These are phyloP conservation scores for Melipona beecheii DNA, from an alignment of 2,888 invertebrate genomes.

Conservation along the genomic window DNA sequence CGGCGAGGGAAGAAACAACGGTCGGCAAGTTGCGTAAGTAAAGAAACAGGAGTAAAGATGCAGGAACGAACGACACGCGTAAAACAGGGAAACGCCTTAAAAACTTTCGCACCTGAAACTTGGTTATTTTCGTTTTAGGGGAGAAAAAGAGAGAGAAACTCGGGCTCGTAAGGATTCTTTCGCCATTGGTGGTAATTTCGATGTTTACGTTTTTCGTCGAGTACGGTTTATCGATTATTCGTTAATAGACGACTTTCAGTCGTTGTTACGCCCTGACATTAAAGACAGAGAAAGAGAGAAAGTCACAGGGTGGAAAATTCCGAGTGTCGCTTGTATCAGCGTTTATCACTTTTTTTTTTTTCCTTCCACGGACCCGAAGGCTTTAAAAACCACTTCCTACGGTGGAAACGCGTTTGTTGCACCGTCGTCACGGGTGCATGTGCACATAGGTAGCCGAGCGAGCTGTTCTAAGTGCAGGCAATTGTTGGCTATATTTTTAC, in stretches of 20 bases:
- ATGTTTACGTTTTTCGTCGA: slow-evolving; percentile 41
- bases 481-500: slow-evolving; percentile 72
- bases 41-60: neutral
- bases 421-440: slow-evolving; percentile 64
- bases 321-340: slow-evolving; percentile 42
- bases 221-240: slow-evolving; percentile 34
- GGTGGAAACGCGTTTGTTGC: slow-evolving; percentile 55
- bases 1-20: neutral
- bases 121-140: neutral
- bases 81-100: neutral
- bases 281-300: neutral
- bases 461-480: slow-evolving; percentile 52
- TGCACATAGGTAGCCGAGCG: slow-evolving; percentile 63
- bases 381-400: slow-evolving; percentile 46
- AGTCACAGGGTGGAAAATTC: slow-evolving; percentile 47
- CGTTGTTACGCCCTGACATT: neutral
- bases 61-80: too few species aligned
- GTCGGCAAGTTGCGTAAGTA: slow-evolving; percentile 12
- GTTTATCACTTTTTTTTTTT: slow-evolving; percentile 31
- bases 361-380: neutral
- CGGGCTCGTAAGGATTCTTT: neutral
- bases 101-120: neutral
- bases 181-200: slow-evolving; percentile 14
- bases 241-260: slow-evolving; percentile 33
- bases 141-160: neutral